These are phyloP conservation scores for Cheilosia impressa DNA, from an alignment of 2,888 invertebrate species.

Conservation along the genomic window DNA sequence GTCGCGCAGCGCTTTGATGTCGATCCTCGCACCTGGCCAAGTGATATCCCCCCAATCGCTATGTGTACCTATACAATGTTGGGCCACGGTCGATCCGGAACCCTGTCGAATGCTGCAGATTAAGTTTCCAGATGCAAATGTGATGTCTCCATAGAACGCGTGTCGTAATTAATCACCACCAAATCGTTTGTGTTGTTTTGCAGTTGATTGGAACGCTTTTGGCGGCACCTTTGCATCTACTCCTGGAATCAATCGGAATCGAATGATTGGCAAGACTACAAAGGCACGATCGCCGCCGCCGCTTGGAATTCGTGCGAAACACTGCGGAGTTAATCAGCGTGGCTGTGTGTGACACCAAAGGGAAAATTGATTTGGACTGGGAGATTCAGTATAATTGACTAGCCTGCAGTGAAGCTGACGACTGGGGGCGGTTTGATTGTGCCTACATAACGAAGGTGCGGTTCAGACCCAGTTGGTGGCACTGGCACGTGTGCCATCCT, in stretches of 20 bases:
- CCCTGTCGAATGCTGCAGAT: slow-evolving; percentile 52
- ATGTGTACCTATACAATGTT: slow-evolving; percentile 14
- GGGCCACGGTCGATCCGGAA: slow-evolving; percentile 6
- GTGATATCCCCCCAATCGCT: slow-evolving; percentile 20
- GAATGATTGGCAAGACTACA: slow-evolving; percentile 54
- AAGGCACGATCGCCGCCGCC: slow-evolving; percentile 8
- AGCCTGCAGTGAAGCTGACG: neutral
- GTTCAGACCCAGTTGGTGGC: slow-evolving; percentile 33
- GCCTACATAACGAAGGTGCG: slow-evolving; percentile 30
- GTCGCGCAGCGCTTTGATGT: slow-evolving; percentile 44
- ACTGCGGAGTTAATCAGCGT: slow-evolving; percentile 54
- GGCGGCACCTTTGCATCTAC: slow-evolving; percentile 46
- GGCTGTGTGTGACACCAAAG: slow-evolving; percentile 32
- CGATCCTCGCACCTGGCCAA: slow-evolving; percentile 3
- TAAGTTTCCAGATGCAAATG: slow-evolving; percentile 41
- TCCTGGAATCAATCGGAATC: slow-evolving; percentile 64
- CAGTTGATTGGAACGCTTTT: slow-evolving; percentile 25
- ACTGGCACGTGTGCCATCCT: slow-evolving; percentile 57
- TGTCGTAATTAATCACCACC: slow-evolving; percentile 64
- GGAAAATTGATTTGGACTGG: slow-evolving; percentile 40
- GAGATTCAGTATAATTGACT: slow-evolving; percentile 42
- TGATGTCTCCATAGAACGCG: slow-evolving; percentile 51
- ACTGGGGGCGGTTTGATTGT: slow-evolving; percentile 36
- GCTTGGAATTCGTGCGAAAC: slow-evolving; percentile 32
- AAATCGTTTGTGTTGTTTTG: slow-evolving; percentile 37